Evolutionary conservation across 2,797 vertebrate species (phyloP), one percentile per base, ranked within the genome.

Genomic region (Catamblyrhynchus diadema): DNA sequence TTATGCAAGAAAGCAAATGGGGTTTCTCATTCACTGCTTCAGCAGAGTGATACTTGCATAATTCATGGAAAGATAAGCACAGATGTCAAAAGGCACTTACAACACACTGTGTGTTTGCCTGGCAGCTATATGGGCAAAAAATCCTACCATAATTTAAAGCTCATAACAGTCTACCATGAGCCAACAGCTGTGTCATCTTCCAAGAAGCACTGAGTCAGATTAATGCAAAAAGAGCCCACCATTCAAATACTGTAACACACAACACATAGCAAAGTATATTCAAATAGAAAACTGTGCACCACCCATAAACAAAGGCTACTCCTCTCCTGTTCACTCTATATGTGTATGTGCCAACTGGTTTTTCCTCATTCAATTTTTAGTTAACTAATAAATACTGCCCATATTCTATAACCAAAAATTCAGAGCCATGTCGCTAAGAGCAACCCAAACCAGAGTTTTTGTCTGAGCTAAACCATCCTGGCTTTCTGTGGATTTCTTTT

Each of bases 11-110:
- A 90, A 81, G 59, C 12, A 92, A 56, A 16, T 45, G 59, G 62
- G n/a, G 24, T 81, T 97, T 94, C 91, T 96, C 91, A 81, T 90
- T 96, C 89, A 93, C 59, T 94, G 82, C 69, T 96, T 92, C 15
- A 6, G 81, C 82, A 86, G 42, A 74, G 51, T 12, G 54, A 61
- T 81, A 62, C 42, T 94, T 96, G 87, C 66, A 88, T 90, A 93
- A 93, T 91, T 86, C 78, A 91, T 10, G 19, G 62, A 73, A 91
- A 90, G 94, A 91, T 96, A 94, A 94, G 94, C 37, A 90, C 85
- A 91, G 85, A 95, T 94, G 92, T 93, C 89, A 94, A 81, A 95
- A 94, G 69, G 33, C 50, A 84, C 41, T 95, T 93, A 87, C 79
- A 93, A 86, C 86, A 96, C 59, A 86, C 48, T 1, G 3, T 88